A percentile compares a stretch with the other conserved stretches of the same genome.
phyloP scores from a whole-genome alignment of 1,140 invertebrate genomes.

The Ruditapes philippinarum region DNA sequence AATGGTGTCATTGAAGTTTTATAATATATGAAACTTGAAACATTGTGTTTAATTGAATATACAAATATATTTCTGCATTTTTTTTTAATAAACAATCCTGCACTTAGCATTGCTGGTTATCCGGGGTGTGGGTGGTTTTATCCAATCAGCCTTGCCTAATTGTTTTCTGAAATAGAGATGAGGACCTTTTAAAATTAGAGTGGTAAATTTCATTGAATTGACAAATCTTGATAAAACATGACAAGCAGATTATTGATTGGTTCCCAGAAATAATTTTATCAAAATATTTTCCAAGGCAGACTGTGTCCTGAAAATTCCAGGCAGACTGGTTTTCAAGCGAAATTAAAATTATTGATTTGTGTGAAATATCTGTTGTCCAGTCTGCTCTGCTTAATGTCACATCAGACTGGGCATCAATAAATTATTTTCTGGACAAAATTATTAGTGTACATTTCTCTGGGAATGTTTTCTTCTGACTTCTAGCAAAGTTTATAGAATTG shows the following conservation, averaged over 20 bases:
- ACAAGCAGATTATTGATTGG: slow-evolving; percentile 49
- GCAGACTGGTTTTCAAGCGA: slow-evolving; percentile 58
- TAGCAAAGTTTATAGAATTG: too few species aligned
- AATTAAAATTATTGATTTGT: slow-evolving; percentile 61
- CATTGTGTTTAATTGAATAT: too few species aligned
- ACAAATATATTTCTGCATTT: too few species aligned
- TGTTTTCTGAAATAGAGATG: neutral
- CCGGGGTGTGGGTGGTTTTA: too few species aligned
- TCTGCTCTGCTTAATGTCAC: slow-evolving; percentile 50
- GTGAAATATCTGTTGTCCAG: slow-evolving; percentile 58
- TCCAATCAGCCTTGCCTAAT: neutral
- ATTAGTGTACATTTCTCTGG: neutral
- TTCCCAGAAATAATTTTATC: slow-evolving; percentile 51
- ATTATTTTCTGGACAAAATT: slow-evolving; percentile 48
- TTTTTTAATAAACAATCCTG: too few species aligned
- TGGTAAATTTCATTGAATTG: slow-evolving; percentile 26
- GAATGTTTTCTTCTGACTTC: neutral
- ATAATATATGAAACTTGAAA: too few species aligned
- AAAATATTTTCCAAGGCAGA: slow-evolving; percentile 51
- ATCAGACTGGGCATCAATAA: slow-evolving; percentile 34
- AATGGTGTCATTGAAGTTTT: too few species aligned
- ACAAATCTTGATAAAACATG: slow-evolving; percentile 57
- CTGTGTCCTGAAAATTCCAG: slow-evolving; percentile 35
- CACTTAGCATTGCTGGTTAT: too few species aligned
- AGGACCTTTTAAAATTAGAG: slow-evolving; percentile 1